Evolutionary conservation across 2,888 invertebrate genomes (phyloP), one percentile per base, ranked within the genome.

Genomic region (Allolobophora icterica): DNA sequence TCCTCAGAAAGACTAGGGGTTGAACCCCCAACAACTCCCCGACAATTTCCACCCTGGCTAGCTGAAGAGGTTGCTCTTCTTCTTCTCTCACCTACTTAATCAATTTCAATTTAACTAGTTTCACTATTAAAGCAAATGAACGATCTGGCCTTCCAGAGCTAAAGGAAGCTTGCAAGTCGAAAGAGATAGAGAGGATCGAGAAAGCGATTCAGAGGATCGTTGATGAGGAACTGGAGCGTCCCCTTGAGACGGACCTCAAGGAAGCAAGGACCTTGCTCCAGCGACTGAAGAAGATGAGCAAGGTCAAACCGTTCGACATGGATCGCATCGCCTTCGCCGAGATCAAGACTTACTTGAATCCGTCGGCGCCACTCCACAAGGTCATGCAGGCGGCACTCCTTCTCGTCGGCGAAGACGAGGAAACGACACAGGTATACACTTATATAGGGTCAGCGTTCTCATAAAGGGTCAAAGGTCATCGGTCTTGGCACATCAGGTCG

Each of bases 271-370:
- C 93, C 5, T 93, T 93, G 45, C 92, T 94, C 35, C 89, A 89
- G 38, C 91, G 92, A 33, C 91, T 94, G 38, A 92, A 93, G 91
- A 93, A 91, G 89, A 90, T 92, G 5, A 93, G 93, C 90, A 93
- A 93, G 5, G 42, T 90, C 15, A 90, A 38, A 40, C 93, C 94
- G 35, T 92, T 94, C 0, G 91, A 93, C 91, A 93, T 94, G 93
- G 94, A 94, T 91, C 94, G 94, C 92, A 91, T 93, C 19, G 94
- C 94, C 0, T 93, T 94, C 89, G 94, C 94, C 0, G 94, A 94
- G 92, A 93, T 94, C 38, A 92, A 94, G 84, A 93, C 94, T 87
- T 94, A 94, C 91, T 93, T 93, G 84, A 92, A 93, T n/a, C 94
- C 94, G 13, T 94, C 94, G 4, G 90, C 91, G n/a, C 93, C 94